A percentile compares a stretch with the other conserved stretches of the same genome.
Evolutionary conservation across 2,797 vertebrate genomes (phyloP).

Genomic region (Poeciliopsis gracilis): DNA sequence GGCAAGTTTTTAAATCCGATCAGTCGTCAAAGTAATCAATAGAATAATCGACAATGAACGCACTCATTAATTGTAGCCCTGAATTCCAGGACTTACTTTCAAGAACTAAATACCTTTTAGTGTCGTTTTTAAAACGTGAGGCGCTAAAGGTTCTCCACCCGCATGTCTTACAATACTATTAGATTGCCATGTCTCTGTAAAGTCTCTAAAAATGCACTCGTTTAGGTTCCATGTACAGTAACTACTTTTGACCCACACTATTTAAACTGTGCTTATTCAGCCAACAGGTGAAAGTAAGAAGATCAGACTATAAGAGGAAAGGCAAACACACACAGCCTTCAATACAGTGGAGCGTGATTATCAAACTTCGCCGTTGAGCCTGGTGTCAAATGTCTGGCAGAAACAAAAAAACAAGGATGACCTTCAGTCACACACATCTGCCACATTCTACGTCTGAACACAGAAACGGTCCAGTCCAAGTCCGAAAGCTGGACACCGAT

Average conservation of each 20-base stretch:
- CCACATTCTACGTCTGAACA: not conserved
- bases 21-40: no score
- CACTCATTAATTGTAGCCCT: no score
- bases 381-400: constrained; percentile 45
- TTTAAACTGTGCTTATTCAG: not conserved
- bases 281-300: not conserved
- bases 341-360: not conserved
- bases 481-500: not conserved
- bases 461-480: not conserved
- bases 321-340: constrained; percentile 1
- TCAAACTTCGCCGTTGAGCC: not conserved
- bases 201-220: no score
- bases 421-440: not conserved
- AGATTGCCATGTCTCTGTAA: no score
- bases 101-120: not conserved
- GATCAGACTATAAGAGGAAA: not conserved
- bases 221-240: not conserved
- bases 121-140: not conserved
- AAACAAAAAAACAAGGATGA: constrained; percentile 48
- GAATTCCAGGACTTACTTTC: not conserved
- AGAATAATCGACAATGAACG: no score
- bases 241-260: no score
- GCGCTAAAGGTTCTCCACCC: not conserved
- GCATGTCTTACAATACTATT: no score
- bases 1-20: no score